These are phyloP conservation scores for Setipinna tenuifilis DNA, from an alignment of 2,797 vertebrate species.

Conservation along the genomic window DNA sequence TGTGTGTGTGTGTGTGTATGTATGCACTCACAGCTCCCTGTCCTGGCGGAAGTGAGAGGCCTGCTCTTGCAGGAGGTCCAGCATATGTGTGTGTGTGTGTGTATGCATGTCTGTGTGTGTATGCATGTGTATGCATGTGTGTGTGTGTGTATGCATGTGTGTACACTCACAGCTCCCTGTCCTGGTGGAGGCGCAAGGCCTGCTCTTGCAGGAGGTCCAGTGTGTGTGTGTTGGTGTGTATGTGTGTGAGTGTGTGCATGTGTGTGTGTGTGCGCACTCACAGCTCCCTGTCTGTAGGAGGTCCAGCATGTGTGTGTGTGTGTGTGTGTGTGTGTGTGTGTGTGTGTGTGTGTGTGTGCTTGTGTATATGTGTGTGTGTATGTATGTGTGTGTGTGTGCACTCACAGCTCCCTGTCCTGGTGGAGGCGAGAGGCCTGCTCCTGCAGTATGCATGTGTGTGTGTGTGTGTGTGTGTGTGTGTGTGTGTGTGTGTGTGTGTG, in stretches of 20 bases:
- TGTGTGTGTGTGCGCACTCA: not conserved
- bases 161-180: conserved; percentile 85
- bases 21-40: conserved; percentile 85
- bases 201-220: not conserved
- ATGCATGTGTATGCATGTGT: not conserved
- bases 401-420: conserved; percentile 90
- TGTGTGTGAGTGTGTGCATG: not conserved
- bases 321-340: not conserved
- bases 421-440: conserved; percentile 78
- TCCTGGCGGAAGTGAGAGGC: conserved; percentile 81
- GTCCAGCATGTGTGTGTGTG: not conserved
- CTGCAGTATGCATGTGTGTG: conserved; percentile 49
- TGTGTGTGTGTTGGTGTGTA: not conserved
- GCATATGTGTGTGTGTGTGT: conserved; percentile 36
- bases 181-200: conserved; percentile 77
- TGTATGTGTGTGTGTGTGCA: not conserved
- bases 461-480: not conserved
- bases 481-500: not conserved
- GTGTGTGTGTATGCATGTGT: not conserved
- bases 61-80: conserved; percentile 83
- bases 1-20: not conserved
- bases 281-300: too few species aligned
- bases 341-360: not conserved
- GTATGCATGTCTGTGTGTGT: not conserved
- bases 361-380: not conserved